Percentiles rank a stretch among this genome's conserved stretches.
Evolutionary conservation across 2,888 invertebrate species (phyloP).

Genomic region (Scelioninae gen. 1): DNA sequence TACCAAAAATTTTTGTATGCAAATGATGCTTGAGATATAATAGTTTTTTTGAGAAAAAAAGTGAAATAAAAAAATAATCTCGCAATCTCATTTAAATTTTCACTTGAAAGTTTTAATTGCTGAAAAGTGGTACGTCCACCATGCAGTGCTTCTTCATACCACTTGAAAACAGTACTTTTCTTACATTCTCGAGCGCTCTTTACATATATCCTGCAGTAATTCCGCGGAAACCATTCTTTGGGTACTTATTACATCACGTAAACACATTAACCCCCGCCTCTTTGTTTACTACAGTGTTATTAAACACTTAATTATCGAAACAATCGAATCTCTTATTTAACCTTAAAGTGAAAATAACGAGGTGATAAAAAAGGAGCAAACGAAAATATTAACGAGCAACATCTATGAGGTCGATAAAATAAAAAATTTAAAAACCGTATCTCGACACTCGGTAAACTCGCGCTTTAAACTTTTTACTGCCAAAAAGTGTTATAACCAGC

Average conservation of each 20-base stretch:
- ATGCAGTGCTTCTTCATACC: neutral
- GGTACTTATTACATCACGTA: neutral
- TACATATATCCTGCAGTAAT: slow-evolving; percentile 2
- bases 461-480: slow-evolving; percentile 47
- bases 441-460: slow-evolving; percentile 26
- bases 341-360: neutral
- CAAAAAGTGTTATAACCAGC: slow-evolving; percentile 43
- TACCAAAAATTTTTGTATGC: too few species aligned
- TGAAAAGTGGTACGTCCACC: slow-evolving; percentile 8
- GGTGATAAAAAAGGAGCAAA: neutral
- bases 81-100: neutral
- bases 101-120: slow-evolving; percentile 1
- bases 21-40: too few species aligned
- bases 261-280: neutral
- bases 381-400: slow-evolving; percentile 12
- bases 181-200: neutral
- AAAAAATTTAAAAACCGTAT: slow-evolving; percentile 13
- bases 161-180: neutral
- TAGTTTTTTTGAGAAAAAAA: neutral
- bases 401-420: neutral
- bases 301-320: slow-evolving; percentile 14
- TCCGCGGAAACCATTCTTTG: neutral
- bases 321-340: neutral
- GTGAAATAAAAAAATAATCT: neutral
- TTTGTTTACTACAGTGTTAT: neutral